Base-by-base conservation (phyloP, 2,113 vertebrate genomes). In the Nycticorax nycticorax region DNA sequence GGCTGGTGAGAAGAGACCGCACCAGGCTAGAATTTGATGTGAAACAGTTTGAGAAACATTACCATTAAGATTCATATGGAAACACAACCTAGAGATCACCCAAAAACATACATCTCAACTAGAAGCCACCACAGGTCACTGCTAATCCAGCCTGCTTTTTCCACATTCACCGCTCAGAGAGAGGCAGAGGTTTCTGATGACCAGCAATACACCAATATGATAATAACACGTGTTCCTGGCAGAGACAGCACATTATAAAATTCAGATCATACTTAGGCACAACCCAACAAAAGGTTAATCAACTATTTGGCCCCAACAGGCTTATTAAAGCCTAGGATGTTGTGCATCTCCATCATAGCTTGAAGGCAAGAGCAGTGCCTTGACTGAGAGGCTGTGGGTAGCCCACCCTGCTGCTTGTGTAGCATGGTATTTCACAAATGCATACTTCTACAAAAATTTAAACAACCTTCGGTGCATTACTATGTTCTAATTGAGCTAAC, bases 391-490 rank as follows among this genome's bases (percentile, higher is more conserved):
- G 10, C 9, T 33, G 35, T 26, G 19, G 10, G 37, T 14, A 81
- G 55, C 50, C n/a, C 16, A 45, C 3, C 8, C 26, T n/a, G 28
- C 9, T 23, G 12, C 27, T 72, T 0, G 0, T 0, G 1, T 9
- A 45, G 16, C 43, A 53, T 11, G 19, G 1, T 33, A 62, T 59
- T 72, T 56, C 39, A 60, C 9, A 79, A 63, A 75, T 24, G 12
- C 33, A 55, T 39, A n/a, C 5, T 56, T 92, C 21, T 24, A 83
- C 32, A 80, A 85, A 92, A 85, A 76, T 11, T 14, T 48, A 28
- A 92, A 35, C 27, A 69, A 24, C 33, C 73, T 56, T 11, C 20
- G 35, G 15, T 43, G 24, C 35, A 63, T 71, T 86, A 35, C 12
- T 57, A 9, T 35, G 10, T 60, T 78, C 33, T 64, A 23, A 22